Conservation (phyloP, 2,113 vertebrate species). For the Lagopus leucura region DNA sequence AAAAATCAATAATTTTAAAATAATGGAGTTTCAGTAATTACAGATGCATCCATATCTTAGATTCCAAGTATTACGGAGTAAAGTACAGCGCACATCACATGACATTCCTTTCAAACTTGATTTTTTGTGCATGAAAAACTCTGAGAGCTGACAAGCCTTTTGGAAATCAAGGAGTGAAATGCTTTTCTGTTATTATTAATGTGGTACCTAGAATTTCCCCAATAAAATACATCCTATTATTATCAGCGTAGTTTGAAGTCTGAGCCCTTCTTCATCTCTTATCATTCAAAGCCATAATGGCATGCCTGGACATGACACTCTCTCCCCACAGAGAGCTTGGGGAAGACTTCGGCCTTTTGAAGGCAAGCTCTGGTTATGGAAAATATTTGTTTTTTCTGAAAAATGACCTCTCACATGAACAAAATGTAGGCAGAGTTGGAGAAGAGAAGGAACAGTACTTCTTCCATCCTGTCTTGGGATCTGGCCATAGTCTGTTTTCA, state of each 20-base stretch:
- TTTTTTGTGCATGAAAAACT: not conserved
- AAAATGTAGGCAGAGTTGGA: not conserved
- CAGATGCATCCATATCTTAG: not conserved
- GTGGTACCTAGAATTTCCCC: not conserved
- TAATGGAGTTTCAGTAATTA: not conserved
- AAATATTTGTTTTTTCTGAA: not conserved
- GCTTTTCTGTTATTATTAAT: not conserved
- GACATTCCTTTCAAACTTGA: not conserved
- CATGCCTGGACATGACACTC: rapidly evolving
- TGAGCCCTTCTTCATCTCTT: not conserved
- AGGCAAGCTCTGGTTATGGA: not conserved
- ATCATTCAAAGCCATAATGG: not conserved
- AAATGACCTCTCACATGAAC: not conserved
- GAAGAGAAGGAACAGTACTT: not conserved
- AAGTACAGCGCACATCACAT: not conserved
- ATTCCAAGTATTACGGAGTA: not conserved
- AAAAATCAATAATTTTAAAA: not conserved
- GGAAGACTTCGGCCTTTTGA: not conserved
- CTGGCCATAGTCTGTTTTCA: not conserved
- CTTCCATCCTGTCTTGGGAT: not conserved
- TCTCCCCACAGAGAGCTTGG: rapidly evolving
- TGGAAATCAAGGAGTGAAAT: not conserved
- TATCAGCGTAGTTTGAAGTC: not conserved
- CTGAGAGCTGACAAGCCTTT: not conserved
- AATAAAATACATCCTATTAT: not conserved